Base-by-base conservation (phyloP, 2,797 vertebrate species). In the Clarias fuscus region DNA sequence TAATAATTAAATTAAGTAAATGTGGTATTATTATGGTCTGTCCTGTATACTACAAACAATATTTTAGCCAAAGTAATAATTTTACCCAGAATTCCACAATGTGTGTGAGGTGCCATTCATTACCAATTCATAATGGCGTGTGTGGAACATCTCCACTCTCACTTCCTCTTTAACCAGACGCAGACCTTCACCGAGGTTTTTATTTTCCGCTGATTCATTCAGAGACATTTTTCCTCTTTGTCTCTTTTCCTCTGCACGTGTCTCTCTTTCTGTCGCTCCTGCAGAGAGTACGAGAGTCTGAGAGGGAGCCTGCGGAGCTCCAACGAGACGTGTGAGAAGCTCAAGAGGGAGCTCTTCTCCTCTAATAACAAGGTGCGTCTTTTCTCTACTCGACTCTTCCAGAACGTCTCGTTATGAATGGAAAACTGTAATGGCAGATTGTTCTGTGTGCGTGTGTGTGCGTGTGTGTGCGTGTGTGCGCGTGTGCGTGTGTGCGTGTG, bases 221-320 rank as follows among this genome's bases (percentile, higher is more conserved):
- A 72, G 40, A 43, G 2, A 0, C 10, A 6, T 4, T 10, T 48
- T 73, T 75, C 56, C 73, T 75, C 72, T 56, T 22, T 17, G 24
- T 61, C 59, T 15, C 48, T 30, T 8, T 58, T 17, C 13, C 22
- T 56, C 27, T 11, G 3, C 0, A 27, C 2, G 27, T 20, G 1
- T n/a, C n/a, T 15, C 53, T 5, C 65, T 70, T 30, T 30, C n/a
- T 30, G 7, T 30, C 6, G 17, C 8, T 59, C 22, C 43, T 40
- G 58, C 88, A 99, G 98, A 93, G 98, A 99, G 89, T 99, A 99
- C 7, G 98, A 99, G 86, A 98, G 96, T 89, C 93, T 99, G 56
- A 99, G 98, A 90, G 96, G 95, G 72, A 93, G 93, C 59, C 92
- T 96, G 80, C 98, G 96, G 89, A 92, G 93, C 11, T 96, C 97